phyloP scores from a whole-genome alignment of 2,113 vertebrate species.

The Nestor notabilis region DNA sequence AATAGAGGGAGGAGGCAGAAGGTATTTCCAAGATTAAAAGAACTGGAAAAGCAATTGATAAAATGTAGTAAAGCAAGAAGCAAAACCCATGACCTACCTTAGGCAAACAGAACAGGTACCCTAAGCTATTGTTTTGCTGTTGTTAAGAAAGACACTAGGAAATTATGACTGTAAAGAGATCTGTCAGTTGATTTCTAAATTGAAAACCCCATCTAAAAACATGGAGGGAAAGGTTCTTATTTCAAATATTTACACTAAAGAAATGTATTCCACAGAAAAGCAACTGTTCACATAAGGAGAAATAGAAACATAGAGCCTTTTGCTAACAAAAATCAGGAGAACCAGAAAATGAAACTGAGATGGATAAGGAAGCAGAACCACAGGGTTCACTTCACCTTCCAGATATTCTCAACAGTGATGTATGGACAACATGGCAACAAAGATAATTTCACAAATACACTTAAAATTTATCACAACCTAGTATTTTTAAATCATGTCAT shows the following conservation, averaged over 20 bases:
- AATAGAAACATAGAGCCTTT: neutral
- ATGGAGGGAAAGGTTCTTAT: neutral
- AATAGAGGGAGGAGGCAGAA: neutral
- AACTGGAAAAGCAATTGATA: neutral
- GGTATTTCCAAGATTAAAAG: neutral
- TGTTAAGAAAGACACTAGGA: neutral
- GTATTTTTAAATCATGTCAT: neutral
- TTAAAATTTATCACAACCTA: neutral
- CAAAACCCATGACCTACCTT: neutral
- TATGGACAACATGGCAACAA: neutral
- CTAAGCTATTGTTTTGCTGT: neutral
- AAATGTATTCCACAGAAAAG: neutral
- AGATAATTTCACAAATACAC: neutral
- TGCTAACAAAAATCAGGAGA: neutral
- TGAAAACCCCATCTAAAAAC: neutral
- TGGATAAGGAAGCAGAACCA: neutral
- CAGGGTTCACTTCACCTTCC: neutral
- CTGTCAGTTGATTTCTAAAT: neutral
- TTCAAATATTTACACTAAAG: slow-evolving; percentile 8
- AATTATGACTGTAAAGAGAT: neutral
- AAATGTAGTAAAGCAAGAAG: neutral
- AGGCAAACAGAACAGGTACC: neutral
- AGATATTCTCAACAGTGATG: neutral
- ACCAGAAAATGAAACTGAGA: neutral
- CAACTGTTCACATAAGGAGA: neutral